A percentile compares a stretch with the other conserved stretches of the same genome.
phyloP scores from a whole-genome alignment of 2,797 vertebrate species.

The Botia kubotai region DNA sequence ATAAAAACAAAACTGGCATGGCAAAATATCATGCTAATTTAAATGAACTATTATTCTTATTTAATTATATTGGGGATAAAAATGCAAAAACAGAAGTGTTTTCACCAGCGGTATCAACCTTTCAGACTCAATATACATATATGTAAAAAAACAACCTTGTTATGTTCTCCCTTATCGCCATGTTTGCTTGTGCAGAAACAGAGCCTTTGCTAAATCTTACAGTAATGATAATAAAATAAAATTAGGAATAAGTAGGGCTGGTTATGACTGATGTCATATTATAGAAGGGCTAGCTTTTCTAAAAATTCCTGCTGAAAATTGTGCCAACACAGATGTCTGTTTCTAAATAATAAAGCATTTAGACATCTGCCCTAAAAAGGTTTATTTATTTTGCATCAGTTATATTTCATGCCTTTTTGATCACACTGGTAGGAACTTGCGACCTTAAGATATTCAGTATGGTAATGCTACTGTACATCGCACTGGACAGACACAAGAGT shows the following conservation, averaged over 20 bases:
- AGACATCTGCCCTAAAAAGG: not conserved
- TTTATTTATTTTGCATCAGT: not conserved
- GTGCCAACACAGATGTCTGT: slow-evolving; percentile 1
- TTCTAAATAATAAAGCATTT: not conserved
- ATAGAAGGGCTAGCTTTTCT: not conserved
- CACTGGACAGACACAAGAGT: not conserved
- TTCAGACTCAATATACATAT: not conserved
- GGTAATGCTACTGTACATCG: not conserved
- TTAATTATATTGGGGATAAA: too few relatives aligned
- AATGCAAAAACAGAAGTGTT: not conserved
- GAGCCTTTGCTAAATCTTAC: not conserved
- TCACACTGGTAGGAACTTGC: not conserved
- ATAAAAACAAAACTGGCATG: too few relatives aligned
- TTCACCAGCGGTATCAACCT: not conserved
- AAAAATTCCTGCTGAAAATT: not conserved
- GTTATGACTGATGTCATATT: not conserved
- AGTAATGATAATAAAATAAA: slow-evolving; percentile 5
- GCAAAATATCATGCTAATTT: too few relatives aligned
- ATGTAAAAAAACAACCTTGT: not conserved
- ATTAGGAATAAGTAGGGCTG: not conserved
- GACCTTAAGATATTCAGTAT: not conserved
- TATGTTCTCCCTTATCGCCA: not conserved
- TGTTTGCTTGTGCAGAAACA: not conserved
- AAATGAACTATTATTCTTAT: too few relatives aligned
- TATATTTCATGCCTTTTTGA: not conserved